Conservation (phyloP, 2,113 vertebrate genomes). For the Panthera leo region DNA sequence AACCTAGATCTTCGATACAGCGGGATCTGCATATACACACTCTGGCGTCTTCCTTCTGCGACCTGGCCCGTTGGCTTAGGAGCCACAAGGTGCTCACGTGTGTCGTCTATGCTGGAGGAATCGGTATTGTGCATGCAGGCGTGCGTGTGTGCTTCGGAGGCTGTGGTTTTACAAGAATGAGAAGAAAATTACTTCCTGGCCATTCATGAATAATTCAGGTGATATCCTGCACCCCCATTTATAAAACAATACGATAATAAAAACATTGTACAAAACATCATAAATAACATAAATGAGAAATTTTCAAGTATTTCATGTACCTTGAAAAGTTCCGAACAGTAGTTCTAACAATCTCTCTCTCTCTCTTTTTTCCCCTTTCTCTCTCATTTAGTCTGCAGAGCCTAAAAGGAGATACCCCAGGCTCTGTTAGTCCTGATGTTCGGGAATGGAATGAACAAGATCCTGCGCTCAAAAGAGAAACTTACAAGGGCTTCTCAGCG, state of each 20-base stretch:
- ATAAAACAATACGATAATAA: conserved; percentile 57
- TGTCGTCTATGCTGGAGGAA: neutral
- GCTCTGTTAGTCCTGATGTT: neutral
- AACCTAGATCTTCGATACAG: neutral
- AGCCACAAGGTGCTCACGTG: neutral
- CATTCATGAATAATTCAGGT: conserved; percentile 27
- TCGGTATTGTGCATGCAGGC: neutral
- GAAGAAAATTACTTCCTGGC: conserved; percentile 59
- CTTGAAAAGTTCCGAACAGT: conserved; percentile 46
- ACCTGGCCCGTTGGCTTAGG: neutral
- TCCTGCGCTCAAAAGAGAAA: neutral
- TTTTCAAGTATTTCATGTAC: conserved; percentile 69
- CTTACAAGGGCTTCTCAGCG: neutral
- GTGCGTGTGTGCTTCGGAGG: neutral
- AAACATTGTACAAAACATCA: conserved; percentile 59
- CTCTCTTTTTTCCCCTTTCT: neutral
- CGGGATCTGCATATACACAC: neutral
- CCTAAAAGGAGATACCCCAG: neutral
- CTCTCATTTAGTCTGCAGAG: neutral
- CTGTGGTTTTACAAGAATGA: conserved; percentile 40
- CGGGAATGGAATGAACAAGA: neutral
- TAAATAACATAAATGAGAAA: conserved; percentile 68
- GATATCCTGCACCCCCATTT: conserved; percentile 34
- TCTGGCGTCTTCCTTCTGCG: neutral
- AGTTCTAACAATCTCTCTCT: neutral